Conservation (phyloP, 1,140 invertebrate species). For the honey bee (Apis mellifera) region DNA sequence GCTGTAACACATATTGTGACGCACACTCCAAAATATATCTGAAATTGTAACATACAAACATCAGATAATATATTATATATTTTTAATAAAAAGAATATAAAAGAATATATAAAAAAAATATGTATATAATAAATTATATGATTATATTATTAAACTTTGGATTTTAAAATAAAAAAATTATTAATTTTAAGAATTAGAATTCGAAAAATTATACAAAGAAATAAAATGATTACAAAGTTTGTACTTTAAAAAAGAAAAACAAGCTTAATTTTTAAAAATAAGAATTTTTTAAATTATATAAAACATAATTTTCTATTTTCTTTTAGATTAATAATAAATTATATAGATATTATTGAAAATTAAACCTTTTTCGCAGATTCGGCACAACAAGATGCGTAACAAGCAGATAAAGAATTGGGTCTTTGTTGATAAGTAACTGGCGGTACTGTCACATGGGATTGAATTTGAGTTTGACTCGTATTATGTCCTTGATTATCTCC, state of each 20-base stretch:
- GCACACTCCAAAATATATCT: slow-evolving; percentile 94
- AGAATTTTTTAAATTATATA: background rate
- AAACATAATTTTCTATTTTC: background rate
- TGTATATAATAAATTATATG: too few relatives aligned
- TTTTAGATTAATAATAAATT: too few relatives aligned
- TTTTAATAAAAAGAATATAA: background rate
- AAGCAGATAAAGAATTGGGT: slow-evolving; percentile 68
- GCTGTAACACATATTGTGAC: slow-evolving; percentile 91
- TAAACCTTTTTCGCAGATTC: slow-evolving; percentile 77
- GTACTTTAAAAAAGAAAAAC: background rate
- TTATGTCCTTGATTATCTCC: slow-evolving; percentile 52
- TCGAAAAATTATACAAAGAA: background rate
- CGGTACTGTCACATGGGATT: slow-evolving; percentile 66
- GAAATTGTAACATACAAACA: slow-evolving; percentile 67
- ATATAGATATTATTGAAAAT: background rate
- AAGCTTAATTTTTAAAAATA: background rate
- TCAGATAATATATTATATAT: too few relatives aligned
- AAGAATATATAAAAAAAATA: too few relatives aligned
- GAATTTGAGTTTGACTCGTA: slow-evolving; percentile 72
- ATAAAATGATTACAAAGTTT: background rate
- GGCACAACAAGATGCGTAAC: slow-evolving; percentile 77
- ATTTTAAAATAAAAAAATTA: background rate
- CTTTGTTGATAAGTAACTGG: slow-evolving; percentile 68
- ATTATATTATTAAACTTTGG: background rate
- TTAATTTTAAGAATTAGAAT: background rate